Evolutionary conservation across 2,888 invertebrate species (phyloP), one percentile per base, ranked within the genome.

Genomic region (Dione juno): DNA sequence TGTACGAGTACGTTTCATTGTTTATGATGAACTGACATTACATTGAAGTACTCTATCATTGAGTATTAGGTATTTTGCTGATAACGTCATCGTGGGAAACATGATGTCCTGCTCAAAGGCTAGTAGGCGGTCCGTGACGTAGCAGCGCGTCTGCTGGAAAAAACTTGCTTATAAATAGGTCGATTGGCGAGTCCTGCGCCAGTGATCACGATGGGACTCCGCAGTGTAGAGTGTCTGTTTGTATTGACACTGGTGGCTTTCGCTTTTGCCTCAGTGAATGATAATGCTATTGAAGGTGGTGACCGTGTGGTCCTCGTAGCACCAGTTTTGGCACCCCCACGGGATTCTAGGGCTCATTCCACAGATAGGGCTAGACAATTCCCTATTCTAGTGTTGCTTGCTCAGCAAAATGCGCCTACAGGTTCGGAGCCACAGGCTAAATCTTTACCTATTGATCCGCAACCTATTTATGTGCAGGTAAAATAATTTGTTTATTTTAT

Each of bases 91-190:
- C 78, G 82, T 86, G 84, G 82, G 84, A 88, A 83, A 73, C 78
- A 83, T 57, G 83, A 73, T 77, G 72, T 78, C 77, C 80, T 85
- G 84, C 84, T 67, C 63, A 75, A 72, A 70, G 69, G 72, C 71
- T 73, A 74, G 75, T 52, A 63, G 45, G 54, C 68, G 68, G 63
- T 68, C 75, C 75, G 77, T 80, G 89, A 88, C 89, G 89, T 89
- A 84, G 71, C 69, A 68, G 65, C 73, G 73, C 82, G 83, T 78
- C 81, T 70, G 80, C 80, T 84, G 82, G 84, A 88, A 88, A 54
- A 88, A 88, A 79, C 86, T 78, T 78, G 78, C 77, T 80, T 92
- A 92, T 93, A 93, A 87, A 92, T 90, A 91, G 88, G 86, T 88
- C 84, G 80, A 84, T 82, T 77, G 79, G 79, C 80, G 81, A 76